phyloP scores from a whole-genome alignment of 2,113 vertebrate genomes.

The Clarias batrachus region DNA sequence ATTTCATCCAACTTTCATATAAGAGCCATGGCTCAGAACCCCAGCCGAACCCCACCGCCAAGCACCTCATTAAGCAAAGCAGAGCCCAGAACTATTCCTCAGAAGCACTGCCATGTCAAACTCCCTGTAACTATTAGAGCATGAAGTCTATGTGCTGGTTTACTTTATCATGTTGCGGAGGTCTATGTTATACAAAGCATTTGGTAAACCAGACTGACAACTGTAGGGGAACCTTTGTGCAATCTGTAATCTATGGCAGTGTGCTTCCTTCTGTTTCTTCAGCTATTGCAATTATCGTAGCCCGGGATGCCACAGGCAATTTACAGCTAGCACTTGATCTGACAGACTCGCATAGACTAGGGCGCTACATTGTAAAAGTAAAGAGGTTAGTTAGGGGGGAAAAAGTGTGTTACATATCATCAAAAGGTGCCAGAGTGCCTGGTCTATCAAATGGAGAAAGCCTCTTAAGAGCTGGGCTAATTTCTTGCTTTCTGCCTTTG shows the following conservation, averaged over 20 bases:
- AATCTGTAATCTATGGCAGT: background rate
- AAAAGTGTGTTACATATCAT: constrained; percentile 46
- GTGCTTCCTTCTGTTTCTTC: constrained; percentile 33
- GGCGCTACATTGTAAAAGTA: constrained; percentile 23
- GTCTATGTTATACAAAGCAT: background rate
- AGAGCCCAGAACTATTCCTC: constrained; percentile 44
- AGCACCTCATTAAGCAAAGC: constrained; percentile 65
- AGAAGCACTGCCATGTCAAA: background rate
- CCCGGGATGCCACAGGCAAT: constrained; percentile 58
- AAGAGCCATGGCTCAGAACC: constrained; percentile 21
- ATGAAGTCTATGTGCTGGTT: background rate
- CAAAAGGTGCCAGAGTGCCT: constrained; percentile 40
- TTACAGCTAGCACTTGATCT: constrained; percentile 49
- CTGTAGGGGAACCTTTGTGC: constrained; percentile 4
- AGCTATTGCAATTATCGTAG: constrained; percentile 48
- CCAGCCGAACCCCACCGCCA: constrained; percentile 32
- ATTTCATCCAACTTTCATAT: background rate
- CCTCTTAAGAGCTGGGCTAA: constrained; percentile 45
- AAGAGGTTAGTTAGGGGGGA: background rate
- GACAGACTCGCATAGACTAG: constrained; percentile 50
- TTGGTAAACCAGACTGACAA: constrained; percentile 1
- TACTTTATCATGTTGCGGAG: background rate
- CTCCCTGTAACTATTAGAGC: constrained; percentile 40
- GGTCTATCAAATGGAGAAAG: constrained; percentile 39
- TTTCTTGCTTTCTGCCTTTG: constrained; percentile 34